Evolutionary conservation across 2,888 invertebrate species (phyloP).

Genomic region (Oithona nana): DNA sequence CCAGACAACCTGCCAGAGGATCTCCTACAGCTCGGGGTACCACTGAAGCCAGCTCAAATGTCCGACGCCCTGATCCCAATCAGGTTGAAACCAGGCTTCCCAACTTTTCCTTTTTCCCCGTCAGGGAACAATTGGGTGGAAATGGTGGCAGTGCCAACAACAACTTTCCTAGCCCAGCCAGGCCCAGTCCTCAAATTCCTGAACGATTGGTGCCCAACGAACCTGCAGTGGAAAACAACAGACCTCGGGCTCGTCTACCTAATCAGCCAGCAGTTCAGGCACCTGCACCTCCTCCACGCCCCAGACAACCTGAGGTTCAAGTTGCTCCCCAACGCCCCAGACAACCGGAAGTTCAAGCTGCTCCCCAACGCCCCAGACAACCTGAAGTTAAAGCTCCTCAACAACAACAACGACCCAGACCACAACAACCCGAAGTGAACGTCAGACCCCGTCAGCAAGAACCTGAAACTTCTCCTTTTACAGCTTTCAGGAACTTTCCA

Average conservation of each 20-base stretch:
- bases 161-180: background rate
- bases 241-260: background rate
- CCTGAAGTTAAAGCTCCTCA: background rate
- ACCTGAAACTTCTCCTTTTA: background rate
- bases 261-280: background rate
- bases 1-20: background rate
- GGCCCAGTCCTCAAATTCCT: background rate
- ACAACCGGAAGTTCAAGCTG: background rate
- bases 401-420: background rate
- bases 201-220: background rate
- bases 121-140: background rate
- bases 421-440: background rate
- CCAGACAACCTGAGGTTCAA: background rate
- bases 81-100: background rate
- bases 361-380: background rate
- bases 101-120: background rate
- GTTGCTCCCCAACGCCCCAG: background rate
- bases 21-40: no score
- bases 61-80: no score
- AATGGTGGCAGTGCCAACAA: no score
- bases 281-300: background rate
- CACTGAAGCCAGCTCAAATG: no score
- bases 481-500: slow-evolving; percentile 17
- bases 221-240: background rate
- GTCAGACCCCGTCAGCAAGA: background rate